Evolutionary conservation across 2,888 invertebrate species (phyloP), one percentile per base, ranked within the genome.

Genomic region (Alviniconcha strummeri): DNA sequence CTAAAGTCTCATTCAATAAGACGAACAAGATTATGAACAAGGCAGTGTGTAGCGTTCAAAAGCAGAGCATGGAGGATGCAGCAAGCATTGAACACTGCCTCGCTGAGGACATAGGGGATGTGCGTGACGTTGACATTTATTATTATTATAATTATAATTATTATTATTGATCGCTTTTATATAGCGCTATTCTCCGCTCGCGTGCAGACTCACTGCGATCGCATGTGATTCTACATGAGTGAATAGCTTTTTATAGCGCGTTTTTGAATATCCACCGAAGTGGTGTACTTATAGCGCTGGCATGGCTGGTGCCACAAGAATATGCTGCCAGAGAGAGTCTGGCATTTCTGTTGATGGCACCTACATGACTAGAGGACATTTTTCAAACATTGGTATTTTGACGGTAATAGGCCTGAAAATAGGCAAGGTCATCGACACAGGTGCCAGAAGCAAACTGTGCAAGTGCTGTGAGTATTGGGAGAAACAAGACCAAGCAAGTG

Each of bases 391-490:
- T 36, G 80, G 69, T 8, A n/a, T 60, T 13, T 67, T 55, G 15
- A 67, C 60, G n/a, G 69, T 11, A 55, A 36, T 80, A 7, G 75
- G 55, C 5, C 55, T 75, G 55, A 52, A 80, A 5, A 75, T 56
- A 19, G 75, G 75, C 13, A 75, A 75, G 17, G 75, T 54, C 8
- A 8, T 75, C 11, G 80, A 80, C 69, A 80, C 69, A n/a, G 67
- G 54, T 7, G 8, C 80, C 36, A 69, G 9, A 54, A 67, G 69
- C 36, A 80, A 80, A 54, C 69, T 69, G 54, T 80, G 80, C 15
- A 80, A 69, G 52, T 67, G 69, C 52, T 80, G 80, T 69, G 80
- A 80, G 13, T 80, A 4, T 52, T 80, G 80, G 80, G 80, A 69
- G 55, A 69, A 52, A 19, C 60, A 55, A 67, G 80, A 52, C 36